Percentiles rank a stretch among this genome's conserved stretches.
phyloP scores from a whole-genome alignment of 1,140 invertebrate species.

The Drosophila serrata region DNA sequence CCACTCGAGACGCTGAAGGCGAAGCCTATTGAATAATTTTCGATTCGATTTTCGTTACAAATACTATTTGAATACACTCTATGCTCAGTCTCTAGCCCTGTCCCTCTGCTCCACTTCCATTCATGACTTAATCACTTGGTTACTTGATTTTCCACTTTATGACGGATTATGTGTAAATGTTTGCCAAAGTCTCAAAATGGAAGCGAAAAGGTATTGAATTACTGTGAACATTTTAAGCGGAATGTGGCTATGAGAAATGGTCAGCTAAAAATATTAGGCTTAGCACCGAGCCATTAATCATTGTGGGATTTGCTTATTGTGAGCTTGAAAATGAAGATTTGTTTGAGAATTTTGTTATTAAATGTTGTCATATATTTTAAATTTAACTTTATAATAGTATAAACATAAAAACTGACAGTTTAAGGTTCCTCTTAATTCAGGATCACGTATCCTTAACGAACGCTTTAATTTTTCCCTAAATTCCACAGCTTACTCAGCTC shows the following conservation, averaged over 20 bases:
- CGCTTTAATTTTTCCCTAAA: neutral
- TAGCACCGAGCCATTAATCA: constrained; percentile 60
- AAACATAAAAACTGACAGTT: neutral
- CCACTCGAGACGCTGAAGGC: constrained; percentile 49
- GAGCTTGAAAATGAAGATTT: neutral
- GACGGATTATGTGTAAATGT: constrained; percentile 76
- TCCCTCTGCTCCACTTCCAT: constrained; percentile 16
- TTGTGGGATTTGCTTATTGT: constrained; percentile 28
- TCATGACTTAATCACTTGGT: constrained; percentile 72
- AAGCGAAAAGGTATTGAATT: constrained; percentile 54
- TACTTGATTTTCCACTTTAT: constrained; percentile 81
- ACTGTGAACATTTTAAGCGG: constrained; percentile 46
- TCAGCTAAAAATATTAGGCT: neutral
- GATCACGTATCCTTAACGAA: neutral
- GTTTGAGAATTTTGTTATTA: constrained; percentile 21
- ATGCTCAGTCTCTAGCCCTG: neutral
- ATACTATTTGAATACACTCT: constrained; percentile 29
- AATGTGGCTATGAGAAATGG: constrained; percentile 34
- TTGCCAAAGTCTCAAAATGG: constrained; percentile 43
- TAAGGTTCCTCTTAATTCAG: neutral
- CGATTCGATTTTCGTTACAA: constrained; percentile 68
- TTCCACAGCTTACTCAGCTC: neutral
- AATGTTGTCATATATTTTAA: no score
- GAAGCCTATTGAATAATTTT: constrained; percentile 79
- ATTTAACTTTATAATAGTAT: neutral